A percentile compares a stretch with the other conserved stretches of the same genome.
Evolutionary conservation across 2,888 invertebrate species (phyloP).

Genomic region (Erebia epiphron): DNA sequence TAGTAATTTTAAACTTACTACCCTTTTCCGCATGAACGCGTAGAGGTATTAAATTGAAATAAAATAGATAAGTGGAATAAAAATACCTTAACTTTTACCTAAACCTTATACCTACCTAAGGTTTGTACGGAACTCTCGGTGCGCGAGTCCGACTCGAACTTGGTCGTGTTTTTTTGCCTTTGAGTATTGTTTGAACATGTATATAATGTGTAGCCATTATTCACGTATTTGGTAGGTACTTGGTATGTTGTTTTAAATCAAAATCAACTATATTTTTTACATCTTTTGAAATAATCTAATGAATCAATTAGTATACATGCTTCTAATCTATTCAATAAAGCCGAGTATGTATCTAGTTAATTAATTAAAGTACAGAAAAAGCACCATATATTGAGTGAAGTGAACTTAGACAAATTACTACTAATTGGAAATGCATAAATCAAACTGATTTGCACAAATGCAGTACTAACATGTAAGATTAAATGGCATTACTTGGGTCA

Average conservation of each 20-base stretch:
- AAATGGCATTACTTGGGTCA: slow-evolving; percentile 31
- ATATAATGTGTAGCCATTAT: not conserved
- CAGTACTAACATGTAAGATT: slow-evolving; percentile 29
- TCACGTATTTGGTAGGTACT: not conserved
- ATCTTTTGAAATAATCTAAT: not conserved
- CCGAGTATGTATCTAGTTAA: not conserved
- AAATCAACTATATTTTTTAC: not conserved
- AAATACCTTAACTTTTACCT: no score
- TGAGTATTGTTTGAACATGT: not conserved
- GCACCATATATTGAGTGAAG: not conserved
- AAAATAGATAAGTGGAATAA: no score
- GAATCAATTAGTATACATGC: not conserved
- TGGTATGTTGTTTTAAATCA: not conserved
- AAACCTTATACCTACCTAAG: no score
- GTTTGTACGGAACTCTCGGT: no score
- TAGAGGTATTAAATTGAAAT: no score
- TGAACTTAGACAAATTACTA: slow-evolving; percentile 19
- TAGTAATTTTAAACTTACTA: no score
- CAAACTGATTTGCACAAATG: slow-evolving; percentile 11
- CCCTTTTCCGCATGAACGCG: no score
- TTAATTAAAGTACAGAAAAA: slow-evolving; percentile 6
- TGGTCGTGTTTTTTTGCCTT: not conserved
- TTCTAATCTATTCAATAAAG: not conserved
- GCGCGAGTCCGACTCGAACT: no score
- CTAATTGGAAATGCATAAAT: slow-evolving; percentile 17